Evolutionary conservation across 2,797 vertebrate genomes (phyloP).

Genomic region (Eospalax fontanierii): DNA sequence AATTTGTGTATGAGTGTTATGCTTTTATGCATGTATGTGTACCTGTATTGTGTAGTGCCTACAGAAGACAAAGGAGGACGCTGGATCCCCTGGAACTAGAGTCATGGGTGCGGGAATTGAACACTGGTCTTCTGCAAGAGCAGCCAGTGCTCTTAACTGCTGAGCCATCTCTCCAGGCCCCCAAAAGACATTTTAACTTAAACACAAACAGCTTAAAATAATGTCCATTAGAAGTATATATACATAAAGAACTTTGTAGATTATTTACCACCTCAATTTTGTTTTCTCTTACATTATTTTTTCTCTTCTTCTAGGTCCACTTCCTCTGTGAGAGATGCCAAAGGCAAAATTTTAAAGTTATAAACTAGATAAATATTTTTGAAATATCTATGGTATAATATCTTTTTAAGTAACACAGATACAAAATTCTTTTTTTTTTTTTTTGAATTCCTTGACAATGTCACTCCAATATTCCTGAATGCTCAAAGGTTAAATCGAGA

Average conservation of each 20-base stretch:
- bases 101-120: too few relatives aligned
- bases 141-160: too few relatives aligned
- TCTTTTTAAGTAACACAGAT: not conserved
- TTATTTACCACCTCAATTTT: slow-evolving; percentile 9
- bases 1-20: too few relatives aligned
- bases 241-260: not conserved
- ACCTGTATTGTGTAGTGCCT: too few relatives aligned
- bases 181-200: not conserved
- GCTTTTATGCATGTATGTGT: too few relatives aligned
- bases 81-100: too few relatives aligned
- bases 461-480: not conserved
- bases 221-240: not conserved
- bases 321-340: not conserved
- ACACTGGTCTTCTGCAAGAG: too few relatives aligned
- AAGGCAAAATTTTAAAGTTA: not conserved
- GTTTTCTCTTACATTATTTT: not conserved
- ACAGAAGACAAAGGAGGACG: too few relatives aligned
- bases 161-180: too few relatives aligned
- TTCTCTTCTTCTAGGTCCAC: not conserved
- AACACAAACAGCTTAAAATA: not conserved
- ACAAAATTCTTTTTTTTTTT: not conserved
- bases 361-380: not conserved
- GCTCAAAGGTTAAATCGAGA: not conserved
- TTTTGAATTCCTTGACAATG: not conserved
- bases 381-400: not conserved